These are phyloP conservation scores for Connochaetes taurinus DNA, from an alignment of 2,113 vertebrate species.

Conservation along the genomic window DNA sequence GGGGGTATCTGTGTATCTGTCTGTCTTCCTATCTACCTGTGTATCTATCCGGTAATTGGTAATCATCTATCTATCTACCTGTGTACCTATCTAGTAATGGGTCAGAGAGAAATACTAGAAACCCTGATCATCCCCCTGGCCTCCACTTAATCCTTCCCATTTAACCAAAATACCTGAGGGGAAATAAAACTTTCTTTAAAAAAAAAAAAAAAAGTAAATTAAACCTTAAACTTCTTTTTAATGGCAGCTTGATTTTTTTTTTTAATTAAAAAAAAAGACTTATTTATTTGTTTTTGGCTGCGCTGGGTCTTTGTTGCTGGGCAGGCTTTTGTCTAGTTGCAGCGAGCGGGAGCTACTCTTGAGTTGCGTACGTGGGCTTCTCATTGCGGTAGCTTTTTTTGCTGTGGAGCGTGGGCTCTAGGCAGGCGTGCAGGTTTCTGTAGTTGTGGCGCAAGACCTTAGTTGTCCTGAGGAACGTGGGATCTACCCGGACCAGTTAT, in stretches of 20 bases:
- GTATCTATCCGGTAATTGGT: not conserved
- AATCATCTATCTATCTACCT: not conserved
- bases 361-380: fast-evolving
- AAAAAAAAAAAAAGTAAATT: not conserved
- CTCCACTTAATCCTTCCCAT: not conserved
- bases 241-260: not conserved
- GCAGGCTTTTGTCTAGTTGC: not conserved
- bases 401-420: not conserved
- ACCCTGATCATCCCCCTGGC: not conserved
- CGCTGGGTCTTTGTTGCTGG: not conserved
- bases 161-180: not conserved
- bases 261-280: not conserved
- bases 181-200: not conserved
- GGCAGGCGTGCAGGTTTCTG: not conserved
- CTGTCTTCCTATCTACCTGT: not conserved
- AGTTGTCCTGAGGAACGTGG: too few species aligned
- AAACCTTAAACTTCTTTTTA: not conserved
- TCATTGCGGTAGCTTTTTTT: not conserved
- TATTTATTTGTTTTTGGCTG: not conserved
- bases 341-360: not conserved
- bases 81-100: not conserved
- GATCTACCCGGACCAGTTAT: not conserved
- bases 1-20: not conserved
- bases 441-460: not conserved
- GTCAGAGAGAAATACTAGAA: not conserved